Evolutionary conservation across 2,797 vertebrate species (phyloP).

Genomic region (Australoheros facetus): DNA sequence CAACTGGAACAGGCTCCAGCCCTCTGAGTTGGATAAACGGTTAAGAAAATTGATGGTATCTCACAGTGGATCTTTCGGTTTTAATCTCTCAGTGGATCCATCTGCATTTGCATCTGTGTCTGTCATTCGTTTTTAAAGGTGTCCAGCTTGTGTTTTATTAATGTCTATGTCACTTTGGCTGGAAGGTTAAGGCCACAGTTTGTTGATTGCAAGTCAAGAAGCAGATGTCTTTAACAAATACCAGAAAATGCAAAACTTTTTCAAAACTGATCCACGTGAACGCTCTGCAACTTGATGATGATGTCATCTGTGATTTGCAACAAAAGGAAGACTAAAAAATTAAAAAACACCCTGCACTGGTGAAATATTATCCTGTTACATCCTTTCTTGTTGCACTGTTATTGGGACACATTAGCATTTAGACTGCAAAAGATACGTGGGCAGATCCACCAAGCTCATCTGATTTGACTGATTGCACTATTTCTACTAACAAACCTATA

Average conservation of each 20-base stretch:
- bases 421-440: not conserved
- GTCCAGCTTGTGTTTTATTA: not conserved
- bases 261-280: not conserved
- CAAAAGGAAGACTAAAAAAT: too few species aligned
- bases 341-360: not conserved
- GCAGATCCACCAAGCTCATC: not conserved
- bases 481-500: not conserved
- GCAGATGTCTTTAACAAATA: not conserved
- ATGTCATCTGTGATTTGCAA: too few species aligned
- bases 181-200: not conserved
- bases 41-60: not conserved
- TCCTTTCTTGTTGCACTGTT: not conserved
- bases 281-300: not conserved
- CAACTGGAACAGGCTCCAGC: not conserved
- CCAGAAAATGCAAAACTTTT: not conserved
- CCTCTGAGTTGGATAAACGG: not conserved
- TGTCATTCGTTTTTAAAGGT: not conserved
- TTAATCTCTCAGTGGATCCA: not conserved
- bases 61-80: not conserved
- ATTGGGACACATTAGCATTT: not conserved
- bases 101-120: not conserved
- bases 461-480: not conserved
- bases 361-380: not conserved
- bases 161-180: not conserved
- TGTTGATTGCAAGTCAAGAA: not conserved